Conservation (phyloP, 2,888 invertebrate genomes). For the Rhyacophila evoluta region DNA sequence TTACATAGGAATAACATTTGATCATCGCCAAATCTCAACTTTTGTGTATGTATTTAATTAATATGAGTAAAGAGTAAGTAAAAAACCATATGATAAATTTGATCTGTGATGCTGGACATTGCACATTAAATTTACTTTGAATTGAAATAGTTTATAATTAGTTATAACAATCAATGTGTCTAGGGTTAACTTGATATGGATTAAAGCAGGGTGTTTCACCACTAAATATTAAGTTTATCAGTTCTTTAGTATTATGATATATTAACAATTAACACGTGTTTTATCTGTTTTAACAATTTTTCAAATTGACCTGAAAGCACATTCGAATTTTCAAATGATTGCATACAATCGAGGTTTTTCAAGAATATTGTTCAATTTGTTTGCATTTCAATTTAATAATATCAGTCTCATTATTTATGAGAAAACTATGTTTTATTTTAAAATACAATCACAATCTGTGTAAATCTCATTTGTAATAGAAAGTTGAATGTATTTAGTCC, state of each 20-base stretch:
- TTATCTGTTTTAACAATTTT: constrained; percentile 44
- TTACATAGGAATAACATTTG: constrained; percentile 55
- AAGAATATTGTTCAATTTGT: constrained; percentile 11
- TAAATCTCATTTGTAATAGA: constrained; percentile 43
- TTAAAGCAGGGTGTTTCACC: constrained; percentile 55
- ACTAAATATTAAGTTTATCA: constrained; percentile 50
- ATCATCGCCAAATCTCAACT: constrained; percentile 54
- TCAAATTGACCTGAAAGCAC: constrained; percentile 44
- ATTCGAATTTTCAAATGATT: constrained; percentile 27
- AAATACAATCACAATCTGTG: constrained; percentile 35
- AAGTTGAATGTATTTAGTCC: constrained; percentile 44
- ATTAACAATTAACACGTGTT: constrained; percentile 49
- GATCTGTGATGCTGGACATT: constrained; percentile 54
- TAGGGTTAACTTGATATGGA: constrained; percentile 54
- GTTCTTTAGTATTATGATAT: constrained; percentile 48
- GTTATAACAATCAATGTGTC: constrained; percentile 54
- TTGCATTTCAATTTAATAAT: constrained; percentile 23
- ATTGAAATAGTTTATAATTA: constrained; percentile 52
- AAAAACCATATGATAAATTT: constrained; percentile 48
- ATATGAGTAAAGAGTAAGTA: constrained; percentile 49
- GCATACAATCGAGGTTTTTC: background rate
- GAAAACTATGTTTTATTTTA: constrained; percentile 30
- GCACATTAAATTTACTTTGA: constrained; percentile 51
- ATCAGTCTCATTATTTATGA: constrained; percentile 26
- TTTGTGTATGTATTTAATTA: constrained; percentile 52